Evolutionary conservation across 1,140 invertebrate species (phyloP), one percentile per base, ranked within the genome.

Genomic region (Maniola jurtina): DNA sequence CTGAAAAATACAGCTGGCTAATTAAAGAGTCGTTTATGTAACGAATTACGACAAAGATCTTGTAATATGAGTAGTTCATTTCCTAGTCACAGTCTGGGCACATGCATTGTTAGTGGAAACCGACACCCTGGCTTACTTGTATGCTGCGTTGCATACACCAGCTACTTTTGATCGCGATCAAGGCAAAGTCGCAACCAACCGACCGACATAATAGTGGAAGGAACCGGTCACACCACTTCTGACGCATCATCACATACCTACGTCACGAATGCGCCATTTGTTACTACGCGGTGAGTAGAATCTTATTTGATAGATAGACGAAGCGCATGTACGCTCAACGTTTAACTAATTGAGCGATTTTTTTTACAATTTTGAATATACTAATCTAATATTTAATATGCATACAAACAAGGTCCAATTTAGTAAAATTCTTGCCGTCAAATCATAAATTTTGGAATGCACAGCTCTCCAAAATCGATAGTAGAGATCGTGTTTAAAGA

Each of bases 61-160:
- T 60, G 33, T 52, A 50, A 52, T 25, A 54, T 25, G 48, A 50
- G 47, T 38, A 40, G 45, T 50, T 61, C 36, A 66, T 64, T 66
- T 56, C 64, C 67, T 66, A 64, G 60, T 66, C 47, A 64, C 61
- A 61, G 42, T 64, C 64, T 48, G 65, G 68, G 72, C 59, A 59
- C 64, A 64, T 64, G 68, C 70, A 80, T 86, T 84, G 82, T 86
- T 77, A 72, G 67, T 74, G 77, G 71, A 84, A 86, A 73, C 59
- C 63, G 80, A 86, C 74, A 86, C 80, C 79, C 15, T 45, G 68
- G 68, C 25, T 25, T 25, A 25, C 25, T 25, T 64, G 48, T 72
- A 77, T 69, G 76, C 69, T 74, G 64, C 63, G 61, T 69, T 60
- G 76, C 72, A 72, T 75, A 70, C 68, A 73, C 72, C 76, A 68